Evolutionary conservation across 2,888 invertebrate genomes (phyloP).

Genomic region (Lasioglossum calceatum): DNA sequence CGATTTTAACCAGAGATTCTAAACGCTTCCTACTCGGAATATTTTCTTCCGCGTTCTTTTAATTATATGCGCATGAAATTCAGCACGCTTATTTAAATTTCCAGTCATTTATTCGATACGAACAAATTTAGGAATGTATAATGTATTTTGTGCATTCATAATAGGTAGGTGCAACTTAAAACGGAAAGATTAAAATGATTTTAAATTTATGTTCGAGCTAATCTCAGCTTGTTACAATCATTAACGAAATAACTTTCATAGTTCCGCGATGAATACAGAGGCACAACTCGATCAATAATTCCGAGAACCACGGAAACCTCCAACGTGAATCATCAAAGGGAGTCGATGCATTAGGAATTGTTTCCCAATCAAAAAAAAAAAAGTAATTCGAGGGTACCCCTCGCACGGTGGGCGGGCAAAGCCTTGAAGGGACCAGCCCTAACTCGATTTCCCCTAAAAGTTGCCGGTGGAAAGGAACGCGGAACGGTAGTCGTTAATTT

Average conservation of each 20-base stretch:
- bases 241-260: not conserved
- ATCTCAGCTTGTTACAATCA: not conserved
- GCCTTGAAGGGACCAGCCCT: not conserved
- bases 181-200: not conserved
- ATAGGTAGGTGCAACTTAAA: not conserved
- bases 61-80: not conserved
- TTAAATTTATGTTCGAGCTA: not conserved
- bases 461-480: not conserved
- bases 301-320: not conserved
- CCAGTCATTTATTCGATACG: not conserved
- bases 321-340: not conserved
- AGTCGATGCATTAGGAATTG: not conserved
- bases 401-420: not conserved
- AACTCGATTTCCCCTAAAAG: slow-evolving; percentile 15
- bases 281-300: not conserved
- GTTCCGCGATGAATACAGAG: not conserved
- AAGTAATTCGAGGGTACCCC: slow-evolving; percentile 7
- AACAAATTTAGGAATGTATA: not conserved
- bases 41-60: not conserved
- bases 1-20: not conserved
- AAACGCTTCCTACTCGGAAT: not conserved
- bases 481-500: slow-evolving; percentile 42
- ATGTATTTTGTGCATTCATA: not conserved
- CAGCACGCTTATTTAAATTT: not conserved
- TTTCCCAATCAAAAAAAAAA: slow-evolving; percentile 1